Evolutionary conservation across 2,888 invertebrate species (phyloP).

Genomic region (Chrysopilus asiliformis): DNA sequence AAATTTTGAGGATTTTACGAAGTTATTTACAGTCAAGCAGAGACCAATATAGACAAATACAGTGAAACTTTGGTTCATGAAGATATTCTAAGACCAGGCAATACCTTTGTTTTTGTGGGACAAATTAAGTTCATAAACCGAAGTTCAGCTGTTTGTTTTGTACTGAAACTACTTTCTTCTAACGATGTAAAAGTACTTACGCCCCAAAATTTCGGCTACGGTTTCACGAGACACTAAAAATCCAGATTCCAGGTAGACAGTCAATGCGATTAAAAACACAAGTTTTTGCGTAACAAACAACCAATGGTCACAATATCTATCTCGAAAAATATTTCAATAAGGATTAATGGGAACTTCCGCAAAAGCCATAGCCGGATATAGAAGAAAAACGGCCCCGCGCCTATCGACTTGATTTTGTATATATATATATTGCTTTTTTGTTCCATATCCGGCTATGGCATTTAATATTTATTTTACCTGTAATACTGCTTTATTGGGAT

Average conservation of each 20-base stretch:
- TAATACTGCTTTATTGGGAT: constrained; percentile 71
- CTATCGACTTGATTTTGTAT: not conserved
- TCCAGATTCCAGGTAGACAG: constrained; percentile 68
- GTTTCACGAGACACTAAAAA: constrained; percentile 59
- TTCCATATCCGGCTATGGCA: too few species aligned
- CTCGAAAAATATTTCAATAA: constrained; percentile 5
- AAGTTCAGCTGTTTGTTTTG: too few species aligned
- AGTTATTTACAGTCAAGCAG: too few species aligned
- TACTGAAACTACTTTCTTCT: too few species aligned
- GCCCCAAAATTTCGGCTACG: constrained; percentile 61
- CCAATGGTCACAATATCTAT: constrained; percentile 77
- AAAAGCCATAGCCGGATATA: too few species aligned
- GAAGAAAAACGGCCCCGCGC: too few species aligned
- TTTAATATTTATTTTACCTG: constrained; percentile 42
- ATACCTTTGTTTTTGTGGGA: not conserved
- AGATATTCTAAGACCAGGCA: too few species aligned
- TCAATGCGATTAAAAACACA: constrained; percentile 62
- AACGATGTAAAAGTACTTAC: constrained; percentile 41
- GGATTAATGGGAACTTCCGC: too few species aligned
- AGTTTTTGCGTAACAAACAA: constrained; percentile 65
- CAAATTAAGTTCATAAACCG: not conserved
- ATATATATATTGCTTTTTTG: too few species aligned
- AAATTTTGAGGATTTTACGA: constrained; percentile 26
- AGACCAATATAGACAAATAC: too few species aligned
- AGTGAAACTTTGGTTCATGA: too few species aligned